phyloP scores from a whole-genome alignment of 1,140 invertebrate genomes.

The Leptinotarsa undecemlineata region DNA sequence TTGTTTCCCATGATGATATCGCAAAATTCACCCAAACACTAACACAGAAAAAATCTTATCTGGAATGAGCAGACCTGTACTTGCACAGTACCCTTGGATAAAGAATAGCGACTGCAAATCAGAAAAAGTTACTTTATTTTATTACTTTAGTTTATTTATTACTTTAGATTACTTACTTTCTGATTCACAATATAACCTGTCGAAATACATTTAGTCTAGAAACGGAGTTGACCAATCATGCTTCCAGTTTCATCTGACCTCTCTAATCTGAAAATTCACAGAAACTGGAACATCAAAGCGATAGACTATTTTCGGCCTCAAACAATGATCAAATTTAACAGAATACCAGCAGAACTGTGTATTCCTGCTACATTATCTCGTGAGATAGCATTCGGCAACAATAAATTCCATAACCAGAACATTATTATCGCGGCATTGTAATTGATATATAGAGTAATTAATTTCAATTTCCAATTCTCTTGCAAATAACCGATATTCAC shows the following conservation, averaged over 20 bases:
- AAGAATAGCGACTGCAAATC: no score
- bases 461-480: background rate
- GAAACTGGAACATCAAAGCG: background rate
- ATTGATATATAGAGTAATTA: slow-evolving; percentile 7
- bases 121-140: no score
- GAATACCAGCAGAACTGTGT: background rate
- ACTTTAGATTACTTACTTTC: no score
- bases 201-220: background rate
- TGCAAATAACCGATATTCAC: slow-evolving; percentile 3
- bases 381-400: slow-evolving; percentile 1
- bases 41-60: no score
- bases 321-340: background rate
- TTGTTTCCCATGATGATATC: no score
- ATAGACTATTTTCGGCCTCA: background rate
- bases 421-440: slow-evolving; percentile 3
- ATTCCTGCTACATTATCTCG: background rate
- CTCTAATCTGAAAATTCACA: no score
- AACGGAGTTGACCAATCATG: background rate
- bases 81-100: no score
- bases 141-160: no score
- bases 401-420: slow-evolving; percentile 3
- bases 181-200: no score
- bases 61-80: no score
- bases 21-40: no score
- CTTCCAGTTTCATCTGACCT: no score